Percentiles rank a stretch among this genome's conserved stretches.
These are phyloP conservation scores for Drosophila nebulosa DNA, from an alignment of 1,140 invertebrate genomes.

Conservation along the genomic window DNA sequence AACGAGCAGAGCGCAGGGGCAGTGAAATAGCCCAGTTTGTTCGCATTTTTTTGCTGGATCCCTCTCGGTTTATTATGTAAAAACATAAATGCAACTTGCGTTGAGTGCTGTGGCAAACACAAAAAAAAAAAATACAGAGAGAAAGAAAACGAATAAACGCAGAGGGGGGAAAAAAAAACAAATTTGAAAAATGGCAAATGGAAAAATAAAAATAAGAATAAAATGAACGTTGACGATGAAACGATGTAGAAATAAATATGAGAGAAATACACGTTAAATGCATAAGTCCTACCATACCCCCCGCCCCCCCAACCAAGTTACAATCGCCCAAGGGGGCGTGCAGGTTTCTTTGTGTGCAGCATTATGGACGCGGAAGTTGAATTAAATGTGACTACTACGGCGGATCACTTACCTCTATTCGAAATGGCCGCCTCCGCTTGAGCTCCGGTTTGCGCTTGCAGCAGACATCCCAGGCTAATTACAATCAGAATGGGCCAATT, in stretches of 20 bases:
- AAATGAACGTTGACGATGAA: conserved; percentile 22
- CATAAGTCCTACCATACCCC: conserved; percentile 19
- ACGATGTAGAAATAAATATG: conserved; percentile 46
- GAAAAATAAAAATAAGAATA: neutral
- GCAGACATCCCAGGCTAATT: conserved; percentile 77
- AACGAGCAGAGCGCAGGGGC: neutral
- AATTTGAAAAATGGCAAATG: conserved; percentile 12
- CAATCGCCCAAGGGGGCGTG: neutral
- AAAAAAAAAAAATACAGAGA: neutral
- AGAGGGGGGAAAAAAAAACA: neutral
- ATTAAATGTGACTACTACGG: conserved; percentile 36
- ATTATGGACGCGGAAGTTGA: conserved; percentile 7
- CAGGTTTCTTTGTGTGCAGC: conserved; percentile 3
- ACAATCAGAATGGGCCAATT: conserved; percentile 80
- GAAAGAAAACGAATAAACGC: no score
- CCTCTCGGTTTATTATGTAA: conserved; percentile 53
- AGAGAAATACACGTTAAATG: conserved; percentile 35
- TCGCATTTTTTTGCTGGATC: conserved; percentile 15
- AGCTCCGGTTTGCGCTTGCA: conserved; percentile 52
- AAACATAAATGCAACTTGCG: conserved; percentile 71
- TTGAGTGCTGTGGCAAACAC: conserved; percentile 48
- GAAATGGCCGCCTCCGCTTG: conserved; percentile 73
- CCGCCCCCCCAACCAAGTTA: neutral
- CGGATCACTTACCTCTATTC: conserved; percentile 80
- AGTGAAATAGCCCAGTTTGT: neutral